Base-by-base conservation (phyloP, 2,888 invertebrate species). In the Pammene aurita region DNA sequence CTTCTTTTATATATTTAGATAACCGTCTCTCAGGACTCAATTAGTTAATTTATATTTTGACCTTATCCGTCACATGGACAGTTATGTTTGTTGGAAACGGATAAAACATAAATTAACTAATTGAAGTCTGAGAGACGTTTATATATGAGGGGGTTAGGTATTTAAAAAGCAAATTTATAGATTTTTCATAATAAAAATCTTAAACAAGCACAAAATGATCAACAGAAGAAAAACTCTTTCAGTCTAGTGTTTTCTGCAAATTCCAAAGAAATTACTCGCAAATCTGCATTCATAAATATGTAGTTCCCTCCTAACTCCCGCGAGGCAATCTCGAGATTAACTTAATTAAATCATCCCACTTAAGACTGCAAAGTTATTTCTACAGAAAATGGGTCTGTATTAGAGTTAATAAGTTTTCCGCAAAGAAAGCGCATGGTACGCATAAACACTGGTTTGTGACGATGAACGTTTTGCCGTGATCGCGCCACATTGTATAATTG, bases 271-370 rank as follows among this genome's bases (percentile, higher is more conserved):
- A 66, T 66, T 38, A 34, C 48, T 26, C 35, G 10, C 44, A 35
- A 68, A 64, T 68, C 58, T 68, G 63, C 50, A 68, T 68, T 63
- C 52, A 68, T 68, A 68, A 68, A 64, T 68, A 68, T 68, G 57
- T 38, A 68, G 44, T 63, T 44, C 50, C 34, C 46, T 18, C 34
- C 35, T 42, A 68, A 58, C 63, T 64, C 57, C 52, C 56, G 57
- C n/a, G 38, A 46, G 57, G 64, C 64, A 64, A 65, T 65, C 58
- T 64, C 54, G 11, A 60, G 64, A 60, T 65, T 64, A 64, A 64
- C 11, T 58, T 60, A 69, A 69, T 69, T 65, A 65, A 69, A 55
- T 65, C 46, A 52, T 60, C 34, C 60, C 55, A 26, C 38, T 68
- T 68, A 55, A 69, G 60, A 14, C 41, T 14, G 50, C 13, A 14